Evolutionary conservation across 2,797 vertebrate species (phyloP), one percentile per base, ranked within the genome.

Genomic region (Ataeniobius toweri): DNA sequence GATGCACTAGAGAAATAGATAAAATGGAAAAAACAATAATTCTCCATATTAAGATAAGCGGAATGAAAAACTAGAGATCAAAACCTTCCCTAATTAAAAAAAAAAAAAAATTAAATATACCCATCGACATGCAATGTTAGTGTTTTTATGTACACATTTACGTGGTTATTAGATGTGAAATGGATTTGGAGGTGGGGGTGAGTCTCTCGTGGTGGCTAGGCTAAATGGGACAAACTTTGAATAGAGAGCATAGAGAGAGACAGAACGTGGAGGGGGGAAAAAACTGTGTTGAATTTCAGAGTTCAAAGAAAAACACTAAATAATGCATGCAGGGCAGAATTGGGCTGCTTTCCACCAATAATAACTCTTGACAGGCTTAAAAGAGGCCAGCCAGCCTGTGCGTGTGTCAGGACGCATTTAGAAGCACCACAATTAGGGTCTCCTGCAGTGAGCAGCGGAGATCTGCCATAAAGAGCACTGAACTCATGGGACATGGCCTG

Each of bases 301-400:
- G 94, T 95, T 95, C 93, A 95, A 95, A 95, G 94, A 94, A 94
- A 95, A 94, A 91, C 90, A 94, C 93, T 94, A 94, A 95, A 95
- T 95, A 95, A 95, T 93, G 91, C 92, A 94, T 92, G 90, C 91
- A 77, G 94, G 93, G 95, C 93, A 94, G 90, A 94, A 95, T 94
- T 94, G 92, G 94, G 91, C 92, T 95, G 92, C 91, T 94, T 94
- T 94, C 92, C 91, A 93, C 93, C 86, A 87, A 92, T 94, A 94
- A 95, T 94, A 94, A 94, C 90, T 92, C 88, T 36, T 91, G 88
- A 91, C 91, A 91, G 92, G 84, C 88, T 92, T 93, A 93, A 94
- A 94, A 88, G 92, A 91, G 93, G 91, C 87, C 93, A 92, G 89
- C 88, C 80, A 90, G 91, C 80, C 85, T 80, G 75, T 75, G 87